Percentiles rank a stretch among this genome's conserved stretches.
Conservation (phyloP, 2,797 vertebrate species). For the Microctenopoma steveboyesi region DNA sequence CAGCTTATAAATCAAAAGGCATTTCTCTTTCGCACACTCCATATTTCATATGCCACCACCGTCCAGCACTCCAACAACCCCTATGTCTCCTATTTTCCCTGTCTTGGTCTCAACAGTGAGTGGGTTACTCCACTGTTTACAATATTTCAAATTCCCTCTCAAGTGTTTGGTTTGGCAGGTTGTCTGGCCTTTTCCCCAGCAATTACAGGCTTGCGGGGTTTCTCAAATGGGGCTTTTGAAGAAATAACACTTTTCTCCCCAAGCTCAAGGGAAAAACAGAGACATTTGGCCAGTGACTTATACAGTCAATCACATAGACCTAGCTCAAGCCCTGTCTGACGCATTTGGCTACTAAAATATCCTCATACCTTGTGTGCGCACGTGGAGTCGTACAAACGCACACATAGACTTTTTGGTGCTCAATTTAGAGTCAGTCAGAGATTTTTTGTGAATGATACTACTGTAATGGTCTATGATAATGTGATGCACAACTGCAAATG, state of each 20-base stretch:
- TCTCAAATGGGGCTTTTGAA: conserved; percentile 85
- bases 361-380: conserved; percentile 57
- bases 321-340: conserved; percentile 73
- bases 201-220: conserved; percentile 83
- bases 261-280: conserved; percentile 73
- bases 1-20: conserved; percentile 66
- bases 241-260: conserved; percentile 82
- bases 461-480: conserved; percentile 30
- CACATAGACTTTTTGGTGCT: conserved; percentile 25
- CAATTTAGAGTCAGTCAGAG: conserved; percentile 31
- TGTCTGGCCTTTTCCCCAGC: conserved; percentile 76
- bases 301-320: conserved; percentile 77
- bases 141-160: conserved; percentile 84
- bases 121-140: conserved; percentile 83
- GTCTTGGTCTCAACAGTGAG: conserved; percentile 71
- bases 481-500: conserved; percentile 28
- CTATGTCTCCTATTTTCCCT: conserved; percentile 27
- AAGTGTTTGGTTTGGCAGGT: conserved; percentile 85
- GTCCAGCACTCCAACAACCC: conserved; percentile 44
- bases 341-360: conserved; percentile 77
- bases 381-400: conserved; percentile 3
- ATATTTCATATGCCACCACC: conserved; percentile 57
- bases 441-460: conserved; percentile 32
- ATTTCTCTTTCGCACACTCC: conserved; percentile 64
- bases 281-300: conserved; percentile 73